These are phyloP conservation scores for Cepaea nemoralis DNA, from an alignment of 1,140 invertebrate genomes.

Conservation along the genomic window DNA sequence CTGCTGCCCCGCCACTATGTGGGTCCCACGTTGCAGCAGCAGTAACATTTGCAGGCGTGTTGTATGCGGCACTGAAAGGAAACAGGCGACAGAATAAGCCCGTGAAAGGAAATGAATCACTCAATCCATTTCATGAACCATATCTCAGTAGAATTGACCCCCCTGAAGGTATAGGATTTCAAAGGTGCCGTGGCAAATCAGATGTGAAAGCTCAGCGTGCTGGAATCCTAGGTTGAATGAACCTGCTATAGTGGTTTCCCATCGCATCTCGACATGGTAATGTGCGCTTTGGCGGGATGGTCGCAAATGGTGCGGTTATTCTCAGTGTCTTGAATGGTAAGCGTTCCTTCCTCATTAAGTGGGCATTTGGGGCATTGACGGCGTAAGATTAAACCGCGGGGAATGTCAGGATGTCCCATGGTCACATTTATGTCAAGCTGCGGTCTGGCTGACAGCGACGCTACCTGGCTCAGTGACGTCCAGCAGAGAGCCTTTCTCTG, in stretches of 20 bases:
- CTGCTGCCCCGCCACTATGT: no score
- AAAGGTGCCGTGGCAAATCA: neutral
- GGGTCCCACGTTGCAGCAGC: no score
- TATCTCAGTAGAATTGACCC: neutral
- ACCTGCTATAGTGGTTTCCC: neutral
- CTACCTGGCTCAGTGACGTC: neutral
- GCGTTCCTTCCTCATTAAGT: slow-evolving; percentile 8
- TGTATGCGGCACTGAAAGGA: no score
- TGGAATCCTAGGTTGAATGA: neutral
- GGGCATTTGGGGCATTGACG: neutral
- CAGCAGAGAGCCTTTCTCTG: neutral
- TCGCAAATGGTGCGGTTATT: neutral
- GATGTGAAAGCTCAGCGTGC: neutral
- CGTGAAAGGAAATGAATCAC: neutral
- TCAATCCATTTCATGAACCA: neutral
- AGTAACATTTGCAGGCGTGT: no score
- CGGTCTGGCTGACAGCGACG: neutral
- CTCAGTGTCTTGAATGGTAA: neutral
- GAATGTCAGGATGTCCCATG: neutral
- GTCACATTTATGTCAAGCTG: neutral
- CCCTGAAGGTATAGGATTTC: neutral
- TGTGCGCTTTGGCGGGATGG: neutral
- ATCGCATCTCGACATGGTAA: neutral
- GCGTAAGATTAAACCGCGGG: neutral
- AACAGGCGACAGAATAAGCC: neutral